A percentile compares a stretch with the other conserved stretches of the same genome.
Evolutionary conservation across 2,113 vertebrate species (phyloP).

Genomic region (Zosterops japonicus): DNA sequence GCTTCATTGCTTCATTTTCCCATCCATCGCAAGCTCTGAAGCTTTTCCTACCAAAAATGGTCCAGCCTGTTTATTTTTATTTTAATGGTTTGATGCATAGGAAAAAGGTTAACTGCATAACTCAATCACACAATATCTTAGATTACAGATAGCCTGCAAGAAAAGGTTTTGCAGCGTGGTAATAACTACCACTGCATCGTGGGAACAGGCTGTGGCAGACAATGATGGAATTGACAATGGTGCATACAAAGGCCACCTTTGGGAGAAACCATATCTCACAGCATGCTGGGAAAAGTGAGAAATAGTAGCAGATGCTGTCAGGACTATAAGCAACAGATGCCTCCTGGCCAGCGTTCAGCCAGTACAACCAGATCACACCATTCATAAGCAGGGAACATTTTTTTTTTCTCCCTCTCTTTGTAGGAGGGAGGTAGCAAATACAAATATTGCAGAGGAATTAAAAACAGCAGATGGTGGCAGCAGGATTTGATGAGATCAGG

Average conservation of each 20-base stretch:
- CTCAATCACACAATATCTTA: slow-evolving; percentile 60
- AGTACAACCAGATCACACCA: slow-evolving; percentile 78
- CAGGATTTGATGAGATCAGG: slow-evolving; percentile 78
- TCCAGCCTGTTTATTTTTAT: slow-evolving; percentile 4
- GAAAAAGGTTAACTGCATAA: slow-evolving; percentile 61
- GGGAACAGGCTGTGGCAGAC: slow-evolving; percentile 82
- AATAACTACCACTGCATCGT: slow-evolving; percentile 79
- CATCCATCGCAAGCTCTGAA: not conserved
- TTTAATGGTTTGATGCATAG: slow-evolving; percentile 24
- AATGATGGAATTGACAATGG: slow-evolving; percentile 88
- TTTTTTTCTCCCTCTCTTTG: slow-evolving; percentile 69
- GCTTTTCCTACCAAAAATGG: slow-evolving; percentile 34
- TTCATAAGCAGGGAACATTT: slow-evolving; percentile 62
- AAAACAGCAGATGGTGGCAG: slow-evolving; percentile 82
- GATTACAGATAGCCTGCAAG: slow-evolving; percentile 67
- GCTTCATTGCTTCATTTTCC: not conserved
- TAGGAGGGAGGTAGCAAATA: slow-evolving; percentile 72
- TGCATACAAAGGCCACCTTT: slow-evolving; percentile 87
- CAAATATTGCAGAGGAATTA: slow-evolving; percentile 81
- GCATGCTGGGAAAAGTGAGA: slow-evolving; percentile 87
- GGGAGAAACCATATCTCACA: slow-evolving; percentile 88
- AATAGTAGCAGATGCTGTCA: slow-evolving; percentile 94
- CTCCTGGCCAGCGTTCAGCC: slow-evolving; percentile 87
- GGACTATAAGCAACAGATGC: slow-evolving; percentile 88
- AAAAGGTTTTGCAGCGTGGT: slow-evolving; percentile 65